A percentile compares a stretch with the other conserved stretches of the same genome.
Evolutionary conservation across 2,888 invertebrate species (phyloP).

Genomic region (Glaucopsyche alexis): DNA sequence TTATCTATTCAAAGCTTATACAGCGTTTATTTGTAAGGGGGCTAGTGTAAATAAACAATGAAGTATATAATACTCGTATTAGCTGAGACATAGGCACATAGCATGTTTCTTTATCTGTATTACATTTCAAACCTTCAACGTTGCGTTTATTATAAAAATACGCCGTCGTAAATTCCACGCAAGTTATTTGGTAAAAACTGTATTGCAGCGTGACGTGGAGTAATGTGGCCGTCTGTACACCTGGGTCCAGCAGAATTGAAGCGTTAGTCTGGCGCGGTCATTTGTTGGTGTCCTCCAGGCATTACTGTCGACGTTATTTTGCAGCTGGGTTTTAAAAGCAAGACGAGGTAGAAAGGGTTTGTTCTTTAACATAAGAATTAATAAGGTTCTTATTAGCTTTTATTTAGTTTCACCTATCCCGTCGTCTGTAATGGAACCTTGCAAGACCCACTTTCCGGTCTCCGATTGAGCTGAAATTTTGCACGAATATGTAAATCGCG

Average conservation of each 20-base stretch:
- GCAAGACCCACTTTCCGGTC: no score
- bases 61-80: no score
- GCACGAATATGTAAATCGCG: no score
- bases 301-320: constrained; percentile 30
- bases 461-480: no score
- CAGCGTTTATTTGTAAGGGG: no score
- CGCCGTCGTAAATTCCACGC: constrained; percentile 35
- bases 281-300: constrained; percentile 43
- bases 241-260: constrained; percentile 46
- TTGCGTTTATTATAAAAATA: constrained; percentile 33
- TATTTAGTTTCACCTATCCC: no score
- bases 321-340: not conserved
- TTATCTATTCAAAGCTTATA: no score
- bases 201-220: constrained; percentile 56
- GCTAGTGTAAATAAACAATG: no score
- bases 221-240: constrained; percentile 52
- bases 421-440: no score
- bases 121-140: not conserved
- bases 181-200: constrained; percentile 51
- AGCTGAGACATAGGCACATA: no score
- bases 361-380: not conserved
- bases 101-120: no score
- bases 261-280: constrained; percentile 39
- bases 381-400: not conserved
- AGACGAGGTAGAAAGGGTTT: not conserved